Evolutionary conservation across 2,888 invertebrate genomes (phyloP), one percentile per base, ranked within the genome.

Genomic region (Sphinx pinastri): DNA sequence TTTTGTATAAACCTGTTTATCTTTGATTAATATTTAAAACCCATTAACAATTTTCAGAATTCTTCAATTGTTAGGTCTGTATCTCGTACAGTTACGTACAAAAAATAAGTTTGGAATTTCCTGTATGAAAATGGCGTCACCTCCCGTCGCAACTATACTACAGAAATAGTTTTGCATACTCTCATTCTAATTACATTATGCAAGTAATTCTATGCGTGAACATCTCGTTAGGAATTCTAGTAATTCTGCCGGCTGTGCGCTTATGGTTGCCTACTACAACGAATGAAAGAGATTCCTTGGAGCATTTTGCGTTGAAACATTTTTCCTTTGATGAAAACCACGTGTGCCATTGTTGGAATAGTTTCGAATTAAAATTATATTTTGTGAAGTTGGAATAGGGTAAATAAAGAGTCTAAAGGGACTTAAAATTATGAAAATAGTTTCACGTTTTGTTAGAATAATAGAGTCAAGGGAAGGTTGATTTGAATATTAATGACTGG

Each of bases 191-290:
- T 63, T 69, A 63, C 58, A 47, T 68, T 71, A 74, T 75, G 71
- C 70, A 76, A 77, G 72, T 71, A 73, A 77, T 78, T 74, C 73
- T 63, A 75, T 75, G 72, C 76, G 71, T 72, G 74, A 73, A 76
- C 72, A 75, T 72, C 67, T 72, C 45, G 68, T 72, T 66, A 71
- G 68, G 72, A 73, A 78, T 80, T 75, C 74, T 70, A 74, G 73
- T 73, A 75, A 80, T 79, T 79, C 77, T 71, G 71, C 74, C 70
- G 63, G 25, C 60, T 38, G 60, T 19, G 71, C 66, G 70, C 74
- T 79, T 79, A 76, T 76, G 72, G 71, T 67, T 70, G 2, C 19
- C 8, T 12, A 55, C 16, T 19, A 19, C 25, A 38, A 47, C 10
- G 72, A 63, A 71, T 73, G 73, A 72, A 73, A 71, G 71, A 72